These are phyloP conservation scores for Ctena decussata DNA, from an alignment of 2,888 invertebrate species.

Conservation along the genomic window DNA sequence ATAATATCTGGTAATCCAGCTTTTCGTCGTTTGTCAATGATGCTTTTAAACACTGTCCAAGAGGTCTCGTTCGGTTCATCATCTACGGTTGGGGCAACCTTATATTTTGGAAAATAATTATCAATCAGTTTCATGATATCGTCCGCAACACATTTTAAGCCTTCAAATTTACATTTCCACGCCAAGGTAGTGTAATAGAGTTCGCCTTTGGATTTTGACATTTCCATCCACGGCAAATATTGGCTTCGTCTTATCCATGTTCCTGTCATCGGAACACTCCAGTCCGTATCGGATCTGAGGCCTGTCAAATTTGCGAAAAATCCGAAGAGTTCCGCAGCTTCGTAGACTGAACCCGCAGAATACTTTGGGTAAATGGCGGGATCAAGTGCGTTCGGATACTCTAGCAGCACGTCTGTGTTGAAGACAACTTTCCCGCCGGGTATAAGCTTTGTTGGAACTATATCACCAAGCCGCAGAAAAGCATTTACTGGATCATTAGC, in stretches of 20 bases:
- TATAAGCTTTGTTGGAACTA: slow-evolving; percentile 26
- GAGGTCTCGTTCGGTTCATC: slow-evolving; percentile 69
- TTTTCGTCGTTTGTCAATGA: slow-evolving; percentile 62
- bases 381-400: slow-evolving; percentile 66
- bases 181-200: slow-evolving; percentile 59
- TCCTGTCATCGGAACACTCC: slow-evolving; percentile 44
- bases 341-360: slow-evolving; percentile 64
- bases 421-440: slow-evolving; percentile 34
- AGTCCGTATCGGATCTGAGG: slow-evolving; percentile 18
- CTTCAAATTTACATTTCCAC: slow-evolving; percentile 63
- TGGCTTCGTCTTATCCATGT: slow-evolving; percentile 68
- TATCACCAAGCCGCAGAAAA: slow-evolving; percentile 22
- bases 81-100: slow-evolving; percentile 53
- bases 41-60: slow-evolving; percentile 68
- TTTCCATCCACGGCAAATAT: slow-evolving; percentile 72
- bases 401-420: slow-evolving; percentile 57
- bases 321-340: slow-evolving; percentile 62
- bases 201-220: slow-evolving; percentile 57
- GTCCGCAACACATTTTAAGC: slow-evolving; percentile 56
- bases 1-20: slow-evolving; percentile 63
- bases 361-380: slow-evolving; percentile 58
- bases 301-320: slow-evolving; percentile 54
- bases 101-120: slow-evolving; percentile 53
- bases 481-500: slow-evolving; percentile 69
- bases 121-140: slow-evolving; percentile 62